Percentiles rank a stretch among this genome's conserved stretches.
These are phyloP conservation scores for Salarias fasciatus DNA, from an alignment of 2,797 vertebrate species.

Conservation along the genomic window DNA sequence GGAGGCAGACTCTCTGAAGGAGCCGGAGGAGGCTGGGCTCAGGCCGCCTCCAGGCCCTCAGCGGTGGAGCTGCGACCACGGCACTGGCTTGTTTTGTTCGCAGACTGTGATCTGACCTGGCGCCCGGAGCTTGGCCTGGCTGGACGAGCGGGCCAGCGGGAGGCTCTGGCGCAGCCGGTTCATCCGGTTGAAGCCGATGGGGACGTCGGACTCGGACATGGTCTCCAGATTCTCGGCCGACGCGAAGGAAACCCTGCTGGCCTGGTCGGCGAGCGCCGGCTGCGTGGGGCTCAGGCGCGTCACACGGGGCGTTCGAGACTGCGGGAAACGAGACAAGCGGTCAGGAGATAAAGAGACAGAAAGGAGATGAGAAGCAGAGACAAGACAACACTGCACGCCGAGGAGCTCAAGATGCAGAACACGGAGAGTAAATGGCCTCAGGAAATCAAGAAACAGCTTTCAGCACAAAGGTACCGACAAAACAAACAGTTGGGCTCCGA, in stretches of 20 bases:
- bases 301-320: conserved; percentile 81
- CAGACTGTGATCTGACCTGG: conserved; percentile 90
- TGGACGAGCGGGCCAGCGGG: conserved; percentile 93
- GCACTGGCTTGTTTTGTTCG: no score
- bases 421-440: no score
- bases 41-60: no score
- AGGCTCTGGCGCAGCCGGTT: conserved; percentile 97
- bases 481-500: no score
- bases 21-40: no score
- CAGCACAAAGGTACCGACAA: no score
- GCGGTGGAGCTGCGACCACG: no score
- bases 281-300: conserved; percentile 87
- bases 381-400: no score
- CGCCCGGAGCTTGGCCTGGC: conserved; percentile 93
- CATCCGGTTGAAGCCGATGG: conserved; percentile 95
- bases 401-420: neutral
- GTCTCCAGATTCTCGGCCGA: conserved; percentile 94
- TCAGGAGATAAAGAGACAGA: neutral
- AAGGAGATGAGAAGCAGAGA: conserved; percentile 3
- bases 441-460: no score
- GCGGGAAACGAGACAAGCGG: conserved; percentile 17
- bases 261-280: conserved; percentile 91
- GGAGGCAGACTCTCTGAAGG: no score
- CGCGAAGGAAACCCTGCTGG: conserved; percentile 91
- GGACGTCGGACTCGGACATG: conserved; percentile 94